Base-by-base conservation (phyloP, 1,140 invertebrate species). In the Papilio dardanus region DNA sequence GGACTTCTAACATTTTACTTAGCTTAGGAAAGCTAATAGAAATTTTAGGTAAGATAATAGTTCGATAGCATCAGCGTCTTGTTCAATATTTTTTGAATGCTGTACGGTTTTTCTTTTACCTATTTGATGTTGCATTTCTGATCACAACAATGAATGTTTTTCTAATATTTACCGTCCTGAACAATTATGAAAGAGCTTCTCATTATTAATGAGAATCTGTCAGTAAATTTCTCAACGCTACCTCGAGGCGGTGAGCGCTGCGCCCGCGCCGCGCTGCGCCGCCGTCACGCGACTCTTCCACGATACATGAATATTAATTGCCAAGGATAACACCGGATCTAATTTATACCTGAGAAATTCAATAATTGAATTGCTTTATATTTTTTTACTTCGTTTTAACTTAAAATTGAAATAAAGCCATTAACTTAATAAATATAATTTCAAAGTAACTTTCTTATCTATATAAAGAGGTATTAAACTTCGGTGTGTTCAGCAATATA, bases 291-390 rank as follows among this genome's bases (percentile, higher is more conserved):
- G 79, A 80, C 74, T 73, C 78, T 73, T 40, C 67, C 65, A 82
- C 83, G 75, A 78, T 71, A 54, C 35, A 74, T 33, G 83, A 84
- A 84, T 84, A 79, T 75, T 78, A 84, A 84, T 82, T 76, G 67
- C 65, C 71, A 46, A 79, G 83, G 79, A 82, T 81, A 84, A 80
- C 21, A 62, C 21, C 54, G 54, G 24, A 62, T 30, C 54, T 62
- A 62, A 21, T 62, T 62, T 12, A 28, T 16, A 4, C 5, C 21
- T 5, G 3, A 16, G 21, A 28, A 14, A 30, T 62, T 30, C 12
- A 62, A 62, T 30, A 62, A 62, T 62, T 30, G 5, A 0, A 3
- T 58, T 58, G 6, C 4, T 28, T 58, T 58, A 16, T 19, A n/a
- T 6, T 46, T 16, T 6, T 46, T 46, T 46, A 19, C 19, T 46